Evolutionary conservation across 2,888 invertebrate genomes (phyloP).

Genomic region (Drosophila helvetica): DNA sequence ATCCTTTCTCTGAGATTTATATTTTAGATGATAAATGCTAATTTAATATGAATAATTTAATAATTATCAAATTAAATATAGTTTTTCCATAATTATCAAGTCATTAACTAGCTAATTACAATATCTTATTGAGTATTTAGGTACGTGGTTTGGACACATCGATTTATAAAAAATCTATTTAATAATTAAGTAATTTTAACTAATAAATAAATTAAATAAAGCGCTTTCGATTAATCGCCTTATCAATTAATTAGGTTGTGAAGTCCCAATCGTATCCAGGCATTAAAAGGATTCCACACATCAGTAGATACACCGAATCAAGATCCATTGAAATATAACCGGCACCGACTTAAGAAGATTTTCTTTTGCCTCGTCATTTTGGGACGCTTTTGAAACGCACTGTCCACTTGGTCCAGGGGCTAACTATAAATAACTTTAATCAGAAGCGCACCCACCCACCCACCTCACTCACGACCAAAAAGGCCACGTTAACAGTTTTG

Average conservation of each 20-base stretch:
- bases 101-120: no score
- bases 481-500: constrained; percentile 69
- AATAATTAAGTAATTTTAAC: no score
- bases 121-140: no score
- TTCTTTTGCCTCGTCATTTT: background rate
- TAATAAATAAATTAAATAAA: no score
- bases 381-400: background rate
- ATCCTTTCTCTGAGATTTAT: no score
- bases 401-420: constrained; percentile 4
- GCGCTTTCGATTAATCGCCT: no score
- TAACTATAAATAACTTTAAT: constrained; percentile 54
- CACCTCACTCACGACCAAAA: constrained; percentile 19
- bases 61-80: no score
- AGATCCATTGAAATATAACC: background rate
- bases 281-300: background rate
- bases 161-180: no score
- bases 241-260: background rate
- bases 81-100: no score
- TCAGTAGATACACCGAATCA: background rate
- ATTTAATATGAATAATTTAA: no score
- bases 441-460: constrained; percentile 6
- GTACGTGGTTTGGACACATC: no score
- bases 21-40: no score
- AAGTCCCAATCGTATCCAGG: background rate
- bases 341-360: background rate